Evolutionary conservation across 2,113 vertebrate species (phyloP), one percentile per base, ranked within the genome.

Genomic region (Ophthalmolycus amberensis): DNA sequence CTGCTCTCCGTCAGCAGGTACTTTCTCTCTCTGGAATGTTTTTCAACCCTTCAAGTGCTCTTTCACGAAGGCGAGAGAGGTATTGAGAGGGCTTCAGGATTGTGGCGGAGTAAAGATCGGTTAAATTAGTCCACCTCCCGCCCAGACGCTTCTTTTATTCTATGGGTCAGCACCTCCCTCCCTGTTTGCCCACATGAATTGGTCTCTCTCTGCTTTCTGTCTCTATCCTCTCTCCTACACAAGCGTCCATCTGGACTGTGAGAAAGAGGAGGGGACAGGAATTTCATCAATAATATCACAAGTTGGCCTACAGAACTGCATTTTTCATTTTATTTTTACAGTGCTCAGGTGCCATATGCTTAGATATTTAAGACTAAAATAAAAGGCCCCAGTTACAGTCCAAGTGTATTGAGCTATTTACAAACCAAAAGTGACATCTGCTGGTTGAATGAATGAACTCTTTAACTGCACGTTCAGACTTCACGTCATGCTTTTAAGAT

Each of bases 21-120:
- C 78, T 91, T 82, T 88, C 64, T 86, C 82, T 70, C 85, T 86
- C 80, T 80, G 94, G 95, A 95, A 95, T 95, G 95, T 90, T 93
- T 87, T 92, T 91, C 90, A 94, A 73, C 82, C 73, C 81, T 84
- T 94, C 73, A 87, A 94, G 94, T 90, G 91, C 88, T 92, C 90
- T 94, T 94, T 93, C 84, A 76, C 10, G 58, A 88, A 91, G 89
- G 87, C 84, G 81, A 58, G 82, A 88, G 83, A 81, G 87, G 88
- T 75, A 79, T 78, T 89, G 88, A 92, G 91, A 85, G 89, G 81
- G 79, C 76, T 92, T 83, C 60, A 80, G 70, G 89, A 77, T 80
- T 85, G 75, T 88, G 83, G 72, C 3, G 25, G 58, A 86, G 88
- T 90, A 91, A 93, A 93, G 89, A 90, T 91, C 46, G 71, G 70